Evolutionary conservation across 2,888 invertebrate species (phyloP), one percentile per base, ranked within the genome.

Genomic region (Tinea pellionella): DNA sequence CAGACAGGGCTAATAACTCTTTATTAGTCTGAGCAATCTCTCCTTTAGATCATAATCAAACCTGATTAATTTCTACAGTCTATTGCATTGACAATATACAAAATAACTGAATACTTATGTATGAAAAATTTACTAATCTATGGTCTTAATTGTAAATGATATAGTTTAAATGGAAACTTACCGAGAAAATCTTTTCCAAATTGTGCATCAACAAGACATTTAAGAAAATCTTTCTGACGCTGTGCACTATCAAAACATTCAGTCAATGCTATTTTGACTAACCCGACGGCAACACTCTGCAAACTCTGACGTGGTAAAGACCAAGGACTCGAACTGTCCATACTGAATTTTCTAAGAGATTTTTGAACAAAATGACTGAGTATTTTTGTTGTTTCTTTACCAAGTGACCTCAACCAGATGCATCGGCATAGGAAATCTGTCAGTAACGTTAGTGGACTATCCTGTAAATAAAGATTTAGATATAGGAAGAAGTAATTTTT

Each of bases 221-320:
- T 82, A 1, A 94, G 74, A 63, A 93, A 90, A 65, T 90, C 88
- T 32, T 90, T 88, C 72, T 92, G 92, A 66, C 91, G 89, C 65
- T 88, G 87, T 0, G 89, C 84, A 59, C 92, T 93, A 42, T 87
- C 84, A 64, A 93, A 91, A 64, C 90, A 89, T 62, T 89, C 77
- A 60, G 89, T 89, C 0, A 94, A 71, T 1, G 91, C 89, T 0
- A 89, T 80, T 61, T 91, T 86, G n/a, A 92, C 78, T 24, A 94
- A 75, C 8, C 88, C 84, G 16, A 91, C 84, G 0, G 91, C 84
- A 0, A 90, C 85, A 60, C 70, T 81, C 65, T 90, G 89, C 57
- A 92, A 88, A 0, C 82, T 73, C 61, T 89, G 89, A 66, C 90
- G 90, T 3, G 84, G 80, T 61, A 86, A 63, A 53, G 80, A 77